A percentile compares a stretch with the other conserved stretches of the same genome.
Conservation (phyloP, 2,797 vertebrate species). For the Erithacus rubecula region DNA sequence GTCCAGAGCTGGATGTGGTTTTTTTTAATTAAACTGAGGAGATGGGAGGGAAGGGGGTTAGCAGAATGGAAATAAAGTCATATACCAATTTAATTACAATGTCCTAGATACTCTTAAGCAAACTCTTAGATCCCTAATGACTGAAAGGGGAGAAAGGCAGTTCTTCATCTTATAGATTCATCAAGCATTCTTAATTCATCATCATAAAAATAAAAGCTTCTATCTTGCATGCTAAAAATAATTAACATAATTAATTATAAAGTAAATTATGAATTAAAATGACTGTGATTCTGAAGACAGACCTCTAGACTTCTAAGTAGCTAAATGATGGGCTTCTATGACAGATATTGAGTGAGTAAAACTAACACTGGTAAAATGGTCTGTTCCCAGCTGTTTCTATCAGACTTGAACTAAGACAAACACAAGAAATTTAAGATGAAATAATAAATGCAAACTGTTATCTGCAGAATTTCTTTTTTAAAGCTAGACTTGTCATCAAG, state of each 20-base stretch:
- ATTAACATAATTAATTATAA: not conserved
- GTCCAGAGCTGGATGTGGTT: not conserved
- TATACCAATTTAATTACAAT: not conserved
- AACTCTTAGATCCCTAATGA: not conserved
- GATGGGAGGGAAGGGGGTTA: not conserved
- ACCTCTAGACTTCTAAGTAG: not conserved
- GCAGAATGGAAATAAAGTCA: not conserved
- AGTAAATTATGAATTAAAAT: not conserved
- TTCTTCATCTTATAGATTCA: not conserved
- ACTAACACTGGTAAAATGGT: not conserved
- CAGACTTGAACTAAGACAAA: not conserved
- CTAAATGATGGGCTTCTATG: not conserved
- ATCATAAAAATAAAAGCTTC: not conserved
- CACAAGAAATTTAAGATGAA: not conserved
- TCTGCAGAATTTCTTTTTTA: not conserved
- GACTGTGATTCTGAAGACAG: not conserved
- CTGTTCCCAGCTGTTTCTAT: not conserved
- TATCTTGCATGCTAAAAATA: not conserved
- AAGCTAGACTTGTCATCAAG: not conserved
- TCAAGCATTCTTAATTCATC: not conserved
- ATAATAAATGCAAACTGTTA: not conserved
- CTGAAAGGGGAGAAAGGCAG: not conserved
- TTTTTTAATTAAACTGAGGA: not conserved
- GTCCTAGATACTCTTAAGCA: not conserved
- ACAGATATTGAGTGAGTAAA: not conserved